Evolutionary conservation across 2,797 vertebrate genomes (phyloP).

Genomic region (Neosilurus hyrtlii): DNA sequence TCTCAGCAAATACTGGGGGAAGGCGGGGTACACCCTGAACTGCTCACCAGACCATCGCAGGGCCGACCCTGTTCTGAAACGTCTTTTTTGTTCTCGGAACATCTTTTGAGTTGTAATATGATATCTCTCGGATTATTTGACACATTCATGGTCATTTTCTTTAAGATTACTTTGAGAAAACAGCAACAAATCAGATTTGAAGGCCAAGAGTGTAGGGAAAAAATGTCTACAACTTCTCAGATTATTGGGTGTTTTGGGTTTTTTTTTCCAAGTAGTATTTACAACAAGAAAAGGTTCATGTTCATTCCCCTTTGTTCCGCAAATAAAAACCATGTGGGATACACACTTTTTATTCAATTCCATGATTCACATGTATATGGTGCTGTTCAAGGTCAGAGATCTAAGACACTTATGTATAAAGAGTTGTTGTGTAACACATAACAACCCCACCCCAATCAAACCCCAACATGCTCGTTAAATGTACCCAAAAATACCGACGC

Average conservation of each 20-base stretch:
- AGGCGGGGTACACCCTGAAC: no score
- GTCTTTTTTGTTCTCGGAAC: background rate
- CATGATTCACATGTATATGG: background rate
- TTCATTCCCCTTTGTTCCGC: no score
- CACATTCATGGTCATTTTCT: background rate
- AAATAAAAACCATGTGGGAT: background rate
- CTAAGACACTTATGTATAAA: background rate
- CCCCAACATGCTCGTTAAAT: background rate
- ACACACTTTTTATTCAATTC: background rate
- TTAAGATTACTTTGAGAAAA: background rate
- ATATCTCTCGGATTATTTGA: no score
- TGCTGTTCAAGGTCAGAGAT: background rate
- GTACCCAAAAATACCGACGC: slow-evolving; percentile 17
- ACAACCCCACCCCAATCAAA: background rate
- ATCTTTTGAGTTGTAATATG: background rate
- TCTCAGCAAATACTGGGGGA: no score
- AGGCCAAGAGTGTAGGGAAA: background rate
- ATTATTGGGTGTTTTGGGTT: background rate
- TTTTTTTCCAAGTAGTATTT: background rate
- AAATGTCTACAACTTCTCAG: background rate
- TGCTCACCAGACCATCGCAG: no score
- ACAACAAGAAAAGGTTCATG: no score
- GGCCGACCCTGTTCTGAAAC: background rate
- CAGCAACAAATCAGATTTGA: background rate
- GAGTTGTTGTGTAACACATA: background rate